Base-by-base conservation (phyloP, 1,140 invertebrate species). In the Antheraea mylitta region DNA sequence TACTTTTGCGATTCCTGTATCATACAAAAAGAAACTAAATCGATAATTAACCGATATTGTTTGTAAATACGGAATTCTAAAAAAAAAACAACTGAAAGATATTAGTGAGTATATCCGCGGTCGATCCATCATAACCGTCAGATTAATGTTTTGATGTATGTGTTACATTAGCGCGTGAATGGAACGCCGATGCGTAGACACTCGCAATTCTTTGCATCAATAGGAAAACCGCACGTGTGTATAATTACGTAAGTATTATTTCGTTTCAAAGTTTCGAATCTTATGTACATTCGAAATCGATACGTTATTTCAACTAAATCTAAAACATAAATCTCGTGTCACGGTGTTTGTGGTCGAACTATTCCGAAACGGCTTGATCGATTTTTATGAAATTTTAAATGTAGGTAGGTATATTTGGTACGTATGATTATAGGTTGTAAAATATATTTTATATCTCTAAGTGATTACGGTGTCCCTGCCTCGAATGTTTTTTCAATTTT, bases 121-220 rank as follows among this genome's bases (percentile, higher is more conserved):
- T 38, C 82, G 71, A 89, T 87, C 84, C 78, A 83, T 86, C 85
- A 86, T 77, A 58, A 45, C 71, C 67, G 79, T 78, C 82, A 86
- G 80, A 83, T 86, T 86, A 86, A 78, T 86, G 74, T 78, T 78
- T 67, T 82, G 80, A 85, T 86, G 80, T 79, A 82, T 82, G 71
- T 71, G 73, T 61, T 72, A 78, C 71, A 77, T 77, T 71, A 77
- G 60, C 16, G 69, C 64, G 66, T 70, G 70, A 69, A 70, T 68
- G 68, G 58, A 10, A 70, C 58, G 71, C 66, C 68, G 45, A 66
- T 66, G 60, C 61, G 64, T 45, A 69, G 70, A 71, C 66, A 71
- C 61, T 62, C 66, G 59, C 64, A 38, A 59, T 67, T 69, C 64
- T 66, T 38, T 58, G 42, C 68, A 45, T 58, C 64, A 22, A 18